Base-by-base conservation (phyloP, 2,113 vertebrate species). In the Notothenia coriiceps region DNA sequence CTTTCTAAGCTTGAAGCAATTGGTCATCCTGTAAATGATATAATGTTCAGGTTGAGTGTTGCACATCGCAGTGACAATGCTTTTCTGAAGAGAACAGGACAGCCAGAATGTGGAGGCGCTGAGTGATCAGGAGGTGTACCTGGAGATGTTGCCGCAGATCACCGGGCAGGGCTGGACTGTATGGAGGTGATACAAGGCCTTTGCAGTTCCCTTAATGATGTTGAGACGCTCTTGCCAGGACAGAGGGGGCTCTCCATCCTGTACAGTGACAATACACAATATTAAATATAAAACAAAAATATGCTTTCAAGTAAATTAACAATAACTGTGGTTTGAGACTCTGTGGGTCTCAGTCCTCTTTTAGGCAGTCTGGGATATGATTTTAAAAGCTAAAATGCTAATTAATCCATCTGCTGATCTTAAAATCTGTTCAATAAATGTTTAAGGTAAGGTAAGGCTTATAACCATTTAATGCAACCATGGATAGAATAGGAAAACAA, bases 91-190 rank as follows among this genome's bases (percentile, higher is more conserved):
- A 29, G 29, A 29, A 57, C 55, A 33, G 29, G 29, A 18, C 57
- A 60, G 57, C 8, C 14, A 18, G 15, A 50, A 40, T 29, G 35
- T 6, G 35, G 35, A 40, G 3, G 29, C 29, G 29, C 51, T n/a
- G 50, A 17, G n/a, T 20, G 54, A 25, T 25, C 5, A 15, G 25
- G 29, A 1, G 6, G 33, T 47, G 33, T 70, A 96, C 91, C 93
- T 96, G 62, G 91, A 93, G 74, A 95, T 90, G 79, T 91, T 95
- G 55, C 89, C 94, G 85, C 93, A 94, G 86, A 91, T 69, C 62
- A 96, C 81, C 0, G 84, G 69, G 59, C 81, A 93, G 0, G 89
- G 86, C 51, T 90, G 78, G 0, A 80, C 29, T 33, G 29, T 83
- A 61, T 94, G 94, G 70, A 97, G 90, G 71, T 93, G 90, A 25